These are phyloP conservation scores for Gasteruption jaculator DNA, from an alignment of 2,888 invertebrate genomes.

Conservation along the genomic window DNA sequence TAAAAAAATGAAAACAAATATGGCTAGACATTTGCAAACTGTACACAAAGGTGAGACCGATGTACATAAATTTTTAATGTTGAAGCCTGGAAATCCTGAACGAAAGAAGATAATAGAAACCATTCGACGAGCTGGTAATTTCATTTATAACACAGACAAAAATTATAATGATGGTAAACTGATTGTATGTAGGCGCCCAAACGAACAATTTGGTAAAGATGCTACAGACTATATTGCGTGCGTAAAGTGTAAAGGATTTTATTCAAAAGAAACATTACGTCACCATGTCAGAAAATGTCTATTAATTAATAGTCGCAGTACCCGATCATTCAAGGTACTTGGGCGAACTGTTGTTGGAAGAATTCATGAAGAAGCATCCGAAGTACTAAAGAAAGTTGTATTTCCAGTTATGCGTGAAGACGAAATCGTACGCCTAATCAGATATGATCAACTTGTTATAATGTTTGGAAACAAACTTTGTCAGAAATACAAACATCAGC, in stretches of 20 bases:
- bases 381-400: slow-evolving; percentile 12
- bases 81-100: slow-evolving; percentile 9
- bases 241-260: slow-evolving; percentile 19
- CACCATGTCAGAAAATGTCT: slow-evolving; percentile 9
- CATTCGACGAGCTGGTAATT: slow-evolving; percentile 18
- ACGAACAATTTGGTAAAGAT: slow-evolving; percentile 11
- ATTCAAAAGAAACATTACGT: slow-evolving; percentile 9
- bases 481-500: slow-evolving; percentile 15
- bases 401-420: slow-evolving; percentile 25
- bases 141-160: slow-evolving; percentile 15
- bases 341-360: slow-evolving; percentile 13
- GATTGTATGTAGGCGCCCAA: slow-evolving; percentile 15
- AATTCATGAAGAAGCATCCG: slow-evolving; percentile 15
- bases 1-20: slow-evolving; percentile 15
- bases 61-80: slow-evolving; percentile 17
- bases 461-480: slow-evolving; percentile 23
- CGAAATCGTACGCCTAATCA: slow-evolving; percentile 19
- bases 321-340: background rate
- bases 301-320: background rate
- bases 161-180: slow-evolving; percentile 14
- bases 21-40: slow-evolving; percentile 18
- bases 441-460: slow-evolving; percentile 23
- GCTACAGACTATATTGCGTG: slow-evolving; percentile 18
- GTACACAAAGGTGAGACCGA: slow-evolving; percentile 15
- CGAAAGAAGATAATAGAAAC: slow-evolving; percentile 14